Conservation (phyloP, 2,888 invertebrate species). For the Pollenia griseotomentosa region DNA sequence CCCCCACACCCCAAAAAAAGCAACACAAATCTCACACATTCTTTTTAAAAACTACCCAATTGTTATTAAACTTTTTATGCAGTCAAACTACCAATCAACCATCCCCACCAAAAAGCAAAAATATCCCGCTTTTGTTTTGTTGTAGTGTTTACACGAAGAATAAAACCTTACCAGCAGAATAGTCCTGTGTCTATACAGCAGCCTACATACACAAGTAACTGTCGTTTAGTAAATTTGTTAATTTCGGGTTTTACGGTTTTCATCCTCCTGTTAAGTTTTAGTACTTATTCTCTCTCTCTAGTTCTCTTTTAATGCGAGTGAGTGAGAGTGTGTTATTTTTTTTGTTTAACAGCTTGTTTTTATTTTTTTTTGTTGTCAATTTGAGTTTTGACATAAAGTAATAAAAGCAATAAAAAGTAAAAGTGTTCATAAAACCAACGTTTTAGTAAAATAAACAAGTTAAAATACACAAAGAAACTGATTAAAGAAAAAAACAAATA, state of each 20-base stretch:
- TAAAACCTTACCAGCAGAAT: conserved; percentile 19
- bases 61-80: conserved; percentile 18
- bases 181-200: conserved; percentile 9
- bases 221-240: conserved; percentile 4
- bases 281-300: conserved; percentile 7
- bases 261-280: neutral
- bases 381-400: too few relatives aligned
- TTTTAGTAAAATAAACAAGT: too few relatives aligned
- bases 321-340: neutral
- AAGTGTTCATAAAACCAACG: too few relatives aligned
- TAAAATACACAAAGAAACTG: too few relatives aligned
- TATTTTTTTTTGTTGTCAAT: too few relatives aligned
- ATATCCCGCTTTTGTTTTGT: conserved; percentile 24
- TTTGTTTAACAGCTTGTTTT: neutral
- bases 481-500: too few relatives aligned
- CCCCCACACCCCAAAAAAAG: neutral
- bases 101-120: conserved; percentile 11
- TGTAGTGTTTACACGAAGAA: neutral
- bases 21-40: conserved; percentile 9
- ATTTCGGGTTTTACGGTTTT: conserved; percentile 3
- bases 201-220: conserved; percentile 10
- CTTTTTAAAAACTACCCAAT: conserved; percentile 5
- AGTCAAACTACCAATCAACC: conserved; percentile 1
- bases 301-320: conserved; percentile 1
- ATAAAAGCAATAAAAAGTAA: too few relatives aligned